Evolutionary conservation across 2,797 vertebrate species (phyloP).

Genomic region (Rousettus madagascariensis): DNA sequence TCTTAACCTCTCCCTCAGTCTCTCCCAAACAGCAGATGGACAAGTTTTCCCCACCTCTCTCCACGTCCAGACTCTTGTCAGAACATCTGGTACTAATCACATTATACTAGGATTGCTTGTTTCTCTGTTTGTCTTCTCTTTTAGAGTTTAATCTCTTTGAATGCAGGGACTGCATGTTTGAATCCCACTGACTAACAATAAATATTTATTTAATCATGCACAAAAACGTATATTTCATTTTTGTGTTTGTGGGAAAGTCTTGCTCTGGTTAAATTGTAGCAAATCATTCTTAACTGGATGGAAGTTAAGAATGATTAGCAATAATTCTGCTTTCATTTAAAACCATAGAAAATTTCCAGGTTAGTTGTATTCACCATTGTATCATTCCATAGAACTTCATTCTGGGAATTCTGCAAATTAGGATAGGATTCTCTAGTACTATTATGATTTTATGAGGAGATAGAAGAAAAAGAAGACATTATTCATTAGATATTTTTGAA

Average conservation of each 20-base stretch:
- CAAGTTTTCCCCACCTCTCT: neutral
- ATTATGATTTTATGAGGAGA: neutral
- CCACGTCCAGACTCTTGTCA: neutral
- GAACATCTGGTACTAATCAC: slow-evolving; percentile 49
- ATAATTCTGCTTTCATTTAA: slow-evolving; percentile 3
- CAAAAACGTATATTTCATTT: slow-evolving; percentile 55
- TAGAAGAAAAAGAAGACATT: neutral
- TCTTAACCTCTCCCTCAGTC: neutral
- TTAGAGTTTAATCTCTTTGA: slow-evolving; percentile 25
- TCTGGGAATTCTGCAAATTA: slow-evolving; percentile 3
- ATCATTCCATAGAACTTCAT: neutral
- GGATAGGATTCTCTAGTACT: neutral
- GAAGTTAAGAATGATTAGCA: neutral
- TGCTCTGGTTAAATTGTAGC: neutral
- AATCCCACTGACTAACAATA: slow-evolving; percentile 50
- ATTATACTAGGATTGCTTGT: neutral
- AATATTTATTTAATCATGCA: slow-evolving; percentile 58
- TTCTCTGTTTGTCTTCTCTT: slow-evolving; percentile 41
- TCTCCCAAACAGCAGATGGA: neutral
- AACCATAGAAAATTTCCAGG: neutral
- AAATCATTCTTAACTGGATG: neutral
- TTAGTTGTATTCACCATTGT: neutral
- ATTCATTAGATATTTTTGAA: neutral
- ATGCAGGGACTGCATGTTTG: slow-evolving; percentile 11
- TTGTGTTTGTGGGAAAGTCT: neutral